phyloP scores from a whole-genome alignment of 2,797 vertebrate genomes.

The Rousettus madagascariensis region DNA sequence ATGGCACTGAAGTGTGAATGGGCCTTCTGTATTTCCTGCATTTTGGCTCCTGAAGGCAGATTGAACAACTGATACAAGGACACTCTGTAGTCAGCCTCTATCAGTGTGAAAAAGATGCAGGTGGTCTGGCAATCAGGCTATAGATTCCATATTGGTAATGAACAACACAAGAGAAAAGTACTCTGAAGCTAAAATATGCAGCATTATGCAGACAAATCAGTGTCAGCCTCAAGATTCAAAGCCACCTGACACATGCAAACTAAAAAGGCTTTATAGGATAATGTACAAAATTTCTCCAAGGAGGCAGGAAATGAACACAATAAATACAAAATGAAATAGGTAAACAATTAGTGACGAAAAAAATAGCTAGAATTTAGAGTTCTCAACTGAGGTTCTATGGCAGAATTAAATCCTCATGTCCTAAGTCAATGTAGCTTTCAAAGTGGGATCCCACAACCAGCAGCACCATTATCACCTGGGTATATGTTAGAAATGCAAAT shows the following conservation, averaged over 20 bases:
- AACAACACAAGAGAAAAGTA: neutral
- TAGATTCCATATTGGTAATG: neutral
- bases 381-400: neutral
- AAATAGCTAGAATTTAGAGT: neutral
- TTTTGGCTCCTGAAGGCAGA: conserved; percentile 45
- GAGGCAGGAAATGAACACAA: neutral
- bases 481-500: neutral
- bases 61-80: neutral
- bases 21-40: conserved; percentile 34
- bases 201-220: neutral
- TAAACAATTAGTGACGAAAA: neutral
- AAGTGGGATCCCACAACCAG: neutral
- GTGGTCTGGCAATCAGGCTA: conserved; percentile 1
- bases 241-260: neutral
- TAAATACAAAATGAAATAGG: neutral
- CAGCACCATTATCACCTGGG: neutral
- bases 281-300: neutral
- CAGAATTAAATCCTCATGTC: neutral
- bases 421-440: neutral
- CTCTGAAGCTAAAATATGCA: neutral
- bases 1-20: conserved; percentile 41
- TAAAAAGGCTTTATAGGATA: neutral
- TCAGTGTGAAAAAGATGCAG: conserved; percentile 31
- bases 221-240: neutral
- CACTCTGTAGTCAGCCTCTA: neutral